A percentile compares a stretch with the other conserved stretches of the same genome.
phyloP scores from a whole-genome alignment of 2,113 vertebrate genomes.

The Upupa epops region DNA sequence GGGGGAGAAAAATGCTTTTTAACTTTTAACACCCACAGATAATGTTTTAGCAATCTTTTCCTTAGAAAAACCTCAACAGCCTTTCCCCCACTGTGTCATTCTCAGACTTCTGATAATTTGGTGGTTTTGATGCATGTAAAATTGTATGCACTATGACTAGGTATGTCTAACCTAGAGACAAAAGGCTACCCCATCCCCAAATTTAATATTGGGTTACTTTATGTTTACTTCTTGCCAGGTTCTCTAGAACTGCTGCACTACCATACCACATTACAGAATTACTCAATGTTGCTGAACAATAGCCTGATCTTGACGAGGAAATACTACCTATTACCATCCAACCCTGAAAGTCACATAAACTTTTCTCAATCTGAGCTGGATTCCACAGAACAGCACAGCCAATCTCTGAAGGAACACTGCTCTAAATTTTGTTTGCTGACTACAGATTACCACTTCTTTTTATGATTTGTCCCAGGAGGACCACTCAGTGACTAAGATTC shows the following conservation, averaged over 20 bases:
- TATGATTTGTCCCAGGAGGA: not conserved
- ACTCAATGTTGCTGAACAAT: not conserved
- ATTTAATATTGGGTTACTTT: not conserved
- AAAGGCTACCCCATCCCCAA: not conserved
- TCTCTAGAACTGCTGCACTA: not conserved
- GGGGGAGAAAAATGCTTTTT: conserved; percentile 1
- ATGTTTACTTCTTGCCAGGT: not conserved
- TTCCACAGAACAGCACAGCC: not conserved
- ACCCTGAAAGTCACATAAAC: not conserved
- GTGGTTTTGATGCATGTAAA: not conserved
- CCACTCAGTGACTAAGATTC: not conserved
- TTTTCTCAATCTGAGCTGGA: not conserved
- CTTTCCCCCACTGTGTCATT: not conserved
- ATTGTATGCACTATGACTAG: not conserved
- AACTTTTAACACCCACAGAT: conserved; percentile 20
- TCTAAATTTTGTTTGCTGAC: not conserved
- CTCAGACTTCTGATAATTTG: not conserved
- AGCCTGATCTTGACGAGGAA: not conserved
- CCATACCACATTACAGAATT: not conserved
- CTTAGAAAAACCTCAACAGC: not conserved
- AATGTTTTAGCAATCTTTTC: not conserved
- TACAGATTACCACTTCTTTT: not conserved
- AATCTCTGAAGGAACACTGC: not conserved
- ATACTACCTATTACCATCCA: not conserved
- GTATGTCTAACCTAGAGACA: not conserved